phyloP scores from a whole-genome alignment of 2,888 invertebrate species.

The Sthenelais limicola region DNA sequence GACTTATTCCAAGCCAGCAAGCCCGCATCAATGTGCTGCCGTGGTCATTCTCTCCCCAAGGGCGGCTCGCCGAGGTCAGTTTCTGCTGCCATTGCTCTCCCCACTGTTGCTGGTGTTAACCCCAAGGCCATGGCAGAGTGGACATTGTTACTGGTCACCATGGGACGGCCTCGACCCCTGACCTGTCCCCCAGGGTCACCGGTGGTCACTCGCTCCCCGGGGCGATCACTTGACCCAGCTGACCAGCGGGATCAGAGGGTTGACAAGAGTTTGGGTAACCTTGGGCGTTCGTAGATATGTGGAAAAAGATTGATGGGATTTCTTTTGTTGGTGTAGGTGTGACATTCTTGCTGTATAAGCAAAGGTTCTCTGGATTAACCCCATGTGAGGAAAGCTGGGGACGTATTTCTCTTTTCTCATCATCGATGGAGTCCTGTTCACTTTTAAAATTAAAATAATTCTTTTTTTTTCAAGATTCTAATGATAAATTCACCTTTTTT shows the following conservation, averaged over 20 bases:
- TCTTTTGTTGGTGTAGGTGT: not conserved
- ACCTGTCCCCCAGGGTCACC: conserved; percentile 35
- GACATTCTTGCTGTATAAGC: not conserved
- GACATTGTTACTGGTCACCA: conserved; percentile 5
- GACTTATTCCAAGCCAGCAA: no score
- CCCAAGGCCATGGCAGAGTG: not conserved
- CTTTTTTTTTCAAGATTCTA: no score
- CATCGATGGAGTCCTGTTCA: no score
- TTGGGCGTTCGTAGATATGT: not conserved
- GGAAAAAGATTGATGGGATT: not conserved
- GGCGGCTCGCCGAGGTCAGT: no score
- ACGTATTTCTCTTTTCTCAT: no score
- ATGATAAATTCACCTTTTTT: no score
- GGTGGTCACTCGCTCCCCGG: conserved; percentile 26
- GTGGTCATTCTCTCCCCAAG: no score
- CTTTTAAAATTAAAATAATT: no score
- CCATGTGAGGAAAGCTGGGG: no score
- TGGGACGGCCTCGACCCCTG: conserved; percentile 10
- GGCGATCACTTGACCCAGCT: conserved; percentile 33
- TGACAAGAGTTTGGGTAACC: not conserved
- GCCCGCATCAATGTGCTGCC: no score
- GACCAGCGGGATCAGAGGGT: not conserved
- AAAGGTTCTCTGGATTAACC: no score
- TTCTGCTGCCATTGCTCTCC: no score
- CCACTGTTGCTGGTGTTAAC: not conserved